Evolutionary conservation across 1,140 invertebrate species (phyloP).

Genomic region (Plodia interpunctella): DNA sequence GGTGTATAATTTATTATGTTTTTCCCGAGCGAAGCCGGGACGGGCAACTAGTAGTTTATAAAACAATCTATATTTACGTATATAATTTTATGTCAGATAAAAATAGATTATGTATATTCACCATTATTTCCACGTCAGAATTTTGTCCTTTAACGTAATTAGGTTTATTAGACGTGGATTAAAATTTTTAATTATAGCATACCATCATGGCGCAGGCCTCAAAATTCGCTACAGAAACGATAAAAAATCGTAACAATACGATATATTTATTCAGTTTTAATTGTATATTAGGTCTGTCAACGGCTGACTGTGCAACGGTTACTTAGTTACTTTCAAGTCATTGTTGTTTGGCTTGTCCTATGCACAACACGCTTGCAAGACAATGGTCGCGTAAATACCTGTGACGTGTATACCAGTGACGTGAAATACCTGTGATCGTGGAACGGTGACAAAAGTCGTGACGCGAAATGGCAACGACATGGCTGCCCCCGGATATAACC

Average conservation of each 20-base stretch:
- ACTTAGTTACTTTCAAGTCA: neutral
- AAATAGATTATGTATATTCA: neutral
- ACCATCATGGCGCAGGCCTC: neutral
- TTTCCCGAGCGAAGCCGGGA: too few relatives aligned
- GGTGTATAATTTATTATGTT: too few relatives aligned
- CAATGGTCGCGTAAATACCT: neutral
- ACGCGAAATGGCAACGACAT: slow-evolving; percentile 44
- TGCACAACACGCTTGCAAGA: slow-evolving; percentile 10
- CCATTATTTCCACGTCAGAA: neutral
- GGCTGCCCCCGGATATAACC: slow-evolving; percentile 78
- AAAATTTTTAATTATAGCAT: neutral
- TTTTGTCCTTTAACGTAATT: neutral
- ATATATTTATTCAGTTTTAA: neutral
- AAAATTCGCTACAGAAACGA: neutral
- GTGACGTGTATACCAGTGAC: neutral
- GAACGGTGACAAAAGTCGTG: slow-evolving; percentile 8
- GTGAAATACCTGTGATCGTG: neutral
- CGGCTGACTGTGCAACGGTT: neutral
- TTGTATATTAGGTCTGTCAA: neutral
- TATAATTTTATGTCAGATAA: too few relatives aligned
- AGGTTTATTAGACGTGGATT: neutral
- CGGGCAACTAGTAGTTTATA: too few relatives aligned
- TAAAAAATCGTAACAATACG: neutral
- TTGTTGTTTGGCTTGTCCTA: neutral
- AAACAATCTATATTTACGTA: too few relatives aligned